Percentiles rank a stretch among this genome's conserved stretches.
phyloP scores from a whole-genome alignment of 2,113 vertebrate species.

The Carassius gibelio region DNA sequence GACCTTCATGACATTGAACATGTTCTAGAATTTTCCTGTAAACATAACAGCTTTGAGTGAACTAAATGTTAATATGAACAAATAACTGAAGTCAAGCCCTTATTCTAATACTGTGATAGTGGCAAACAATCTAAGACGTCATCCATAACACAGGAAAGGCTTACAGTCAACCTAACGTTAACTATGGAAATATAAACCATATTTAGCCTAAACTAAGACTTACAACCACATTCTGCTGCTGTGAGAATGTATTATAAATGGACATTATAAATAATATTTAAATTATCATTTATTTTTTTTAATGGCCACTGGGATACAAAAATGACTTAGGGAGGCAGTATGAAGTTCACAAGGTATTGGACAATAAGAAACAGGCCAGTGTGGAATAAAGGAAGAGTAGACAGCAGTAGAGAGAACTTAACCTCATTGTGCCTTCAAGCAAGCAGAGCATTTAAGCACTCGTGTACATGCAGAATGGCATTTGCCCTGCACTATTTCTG shows the following conservation, averaged over 20 bases:
- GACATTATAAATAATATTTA: background rate
- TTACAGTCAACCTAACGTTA: background rate
- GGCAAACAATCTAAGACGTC: background rate
- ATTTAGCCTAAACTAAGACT: background rate
- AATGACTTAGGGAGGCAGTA: slow-evolving; percentile 34
- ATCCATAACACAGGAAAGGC: background rate
- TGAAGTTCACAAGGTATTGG: slow-evolving; percentile 34
- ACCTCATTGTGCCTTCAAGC: slow-evolving; percentile 49
- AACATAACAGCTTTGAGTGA: too few relatives aligned
- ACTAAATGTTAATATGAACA: too few relatives aligned
- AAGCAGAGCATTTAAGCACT: slow-evolving; percentile 37
- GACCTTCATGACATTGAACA: too few relatives aligned
- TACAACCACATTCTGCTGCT: background rate
- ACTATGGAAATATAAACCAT: background rate
- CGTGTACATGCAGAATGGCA: slow-evolving; percentile 43
- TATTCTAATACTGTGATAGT: too few relatives aligned
- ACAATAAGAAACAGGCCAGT: background rate
- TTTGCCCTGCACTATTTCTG: slow-evolving; percentile 60
- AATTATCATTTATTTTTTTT: too few relatives aligned
- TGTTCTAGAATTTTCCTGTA: too few relatives aligned
- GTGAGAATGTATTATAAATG: background rate
- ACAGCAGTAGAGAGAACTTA: slow-evolving; percentile 24
- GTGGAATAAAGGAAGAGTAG: background rate
- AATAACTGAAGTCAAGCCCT: too few relatives aligned
- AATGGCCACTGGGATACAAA: background rate